Evolutionary conservation across 2,797 vertebrate genomes (phyloP), one percentile per base, ranked within the genome.

Genomic region (Gymnopithys bicolor): DNA sequence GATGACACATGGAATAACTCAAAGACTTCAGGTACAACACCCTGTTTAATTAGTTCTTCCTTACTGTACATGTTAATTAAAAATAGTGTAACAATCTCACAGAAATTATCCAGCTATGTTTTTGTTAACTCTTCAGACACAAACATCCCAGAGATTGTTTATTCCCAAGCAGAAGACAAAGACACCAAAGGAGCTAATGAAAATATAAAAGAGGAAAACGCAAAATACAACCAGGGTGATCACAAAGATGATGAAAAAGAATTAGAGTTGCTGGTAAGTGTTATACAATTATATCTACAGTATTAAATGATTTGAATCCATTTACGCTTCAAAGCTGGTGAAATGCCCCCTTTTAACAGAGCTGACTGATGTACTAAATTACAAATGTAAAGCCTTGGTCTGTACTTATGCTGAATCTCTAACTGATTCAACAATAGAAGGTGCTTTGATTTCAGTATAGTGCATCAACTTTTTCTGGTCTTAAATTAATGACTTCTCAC

Each of bases 191-290:
- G 25, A 89, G 49, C 52, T 88, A 87, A 94, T 77, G 88, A 97
- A 96, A 97, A 97, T 52, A 89, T 78, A 93, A 91, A 95, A 94
- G 95, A 89, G 37, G 94, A 94, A 96, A 96, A 95, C 67, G 92
- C 51, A 81, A 88, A 96, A 80, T 89, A 93, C 43, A 93, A 89
- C 78, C 83, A 67, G 81, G 51, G 79, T 93, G 94, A 96, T 95
- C 92, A 96, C 5, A 96, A 96, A 94, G 96, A 96, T 84, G 95
- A 97, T 95, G 97, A 97, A 92, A 97, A 97, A 93, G 97, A 98
- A 97, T 97, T 98, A 96, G 97, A 98, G 67, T 80, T 97, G 85
- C 97, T 97, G 98, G 98, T 98, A 97, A 98, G 98, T 98, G 95
- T 97, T 97, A 94, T 83, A 95, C 91, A 95, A 91, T 96, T 96